Conservation (phyloP, 2,888 invertebrate genomes). For the Oxyteleia sp. region DNA sequence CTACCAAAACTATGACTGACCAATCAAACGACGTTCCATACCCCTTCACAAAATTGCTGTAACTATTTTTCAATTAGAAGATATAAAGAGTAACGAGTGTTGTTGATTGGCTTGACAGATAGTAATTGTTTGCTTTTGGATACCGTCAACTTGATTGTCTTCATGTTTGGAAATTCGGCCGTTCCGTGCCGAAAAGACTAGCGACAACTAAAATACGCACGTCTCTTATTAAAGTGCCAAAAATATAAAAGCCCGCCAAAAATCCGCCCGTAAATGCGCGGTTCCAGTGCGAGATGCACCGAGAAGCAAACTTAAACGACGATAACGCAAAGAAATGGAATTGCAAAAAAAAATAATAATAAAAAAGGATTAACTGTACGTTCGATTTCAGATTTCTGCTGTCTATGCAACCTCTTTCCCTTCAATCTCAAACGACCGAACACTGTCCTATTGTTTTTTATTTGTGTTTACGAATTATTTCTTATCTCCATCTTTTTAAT, state of each 20-base stretch:
- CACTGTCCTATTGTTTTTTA: constrained; percentile 63
- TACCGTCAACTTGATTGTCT: constrained; percentile 39
- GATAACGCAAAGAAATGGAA: constrained; percentile 48
- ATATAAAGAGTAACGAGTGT: too few relatives aligned
- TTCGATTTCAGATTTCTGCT: constrained; percentile 85
- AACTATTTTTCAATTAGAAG: too few relatives aligned
- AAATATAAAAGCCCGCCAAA: constrained; percentile 88
- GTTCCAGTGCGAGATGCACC: constrained; percentile 81
- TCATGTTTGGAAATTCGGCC: constrained; percentile 74
- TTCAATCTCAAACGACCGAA: constrained; percentile 76
- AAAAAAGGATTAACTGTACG: constrained; percentile 77
- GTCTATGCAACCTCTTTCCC: constrained; percentile 78
- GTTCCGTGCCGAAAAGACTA: constrained; percentile 72
- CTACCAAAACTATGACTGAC: too few relatives aligned
- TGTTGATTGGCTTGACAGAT: too few relatives aligned
- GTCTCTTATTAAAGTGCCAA: constrained; percentile 84
- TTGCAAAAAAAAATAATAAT: constrained; percentile 23
- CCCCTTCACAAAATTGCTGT: too few relatives aligned
- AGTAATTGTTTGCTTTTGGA: constrained; percentile 5
- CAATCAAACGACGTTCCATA: too few relatives aligned
- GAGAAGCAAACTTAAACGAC: constrained; percentile 75
- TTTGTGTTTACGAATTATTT: constrained; percentile 42
- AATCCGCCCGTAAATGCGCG: constrained; percentile 80
- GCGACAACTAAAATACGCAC: constrained; percentile 74
- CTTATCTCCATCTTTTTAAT: constrained; percentile 60